A percentile compares a stretch with the other conserved stretches of the same genome.
Conservation (phyloP, 2,888 invertebrate species). For the Blera fallax region DNA sequence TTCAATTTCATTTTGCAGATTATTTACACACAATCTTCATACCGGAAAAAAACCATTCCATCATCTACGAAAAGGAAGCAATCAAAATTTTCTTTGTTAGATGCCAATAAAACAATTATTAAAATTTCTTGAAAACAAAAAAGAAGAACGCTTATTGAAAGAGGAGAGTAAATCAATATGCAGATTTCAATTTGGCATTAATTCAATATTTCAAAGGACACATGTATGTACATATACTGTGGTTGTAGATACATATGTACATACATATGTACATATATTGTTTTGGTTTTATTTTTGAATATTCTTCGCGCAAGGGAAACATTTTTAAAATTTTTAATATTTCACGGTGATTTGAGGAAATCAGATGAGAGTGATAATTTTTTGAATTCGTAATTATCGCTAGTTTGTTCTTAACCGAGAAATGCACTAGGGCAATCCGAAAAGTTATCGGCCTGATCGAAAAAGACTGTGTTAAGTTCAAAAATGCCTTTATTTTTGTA, state of each 20-base stretch:
- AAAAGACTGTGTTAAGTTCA: too few relatives aligned
- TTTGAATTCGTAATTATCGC: too few relatives aligned
- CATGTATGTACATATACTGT: neutral
- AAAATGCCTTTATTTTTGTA: too few relatives aligned
- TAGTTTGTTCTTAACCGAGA: too few relatives aligned
- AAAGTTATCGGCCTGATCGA: too few relatives aligned
- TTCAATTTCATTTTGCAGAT: neutral
- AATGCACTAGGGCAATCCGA: too few relatives aligned
- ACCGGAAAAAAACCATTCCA: neutral
- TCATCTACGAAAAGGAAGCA: neutral
- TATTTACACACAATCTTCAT: neutral
- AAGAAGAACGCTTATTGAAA: neutral
- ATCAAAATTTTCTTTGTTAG: neutral
- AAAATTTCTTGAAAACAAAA: too few relatives aligned
- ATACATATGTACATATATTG: neutral
- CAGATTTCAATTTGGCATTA: slow-evolving; percentile 14
- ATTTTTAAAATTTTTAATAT: too few relatives aligned
- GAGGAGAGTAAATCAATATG: neutral
- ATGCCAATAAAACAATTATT: neutral
- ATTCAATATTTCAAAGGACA: slow-evolving; percentile 3
- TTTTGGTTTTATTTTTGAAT: neutral
- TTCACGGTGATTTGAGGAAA: too few relatives aligned
- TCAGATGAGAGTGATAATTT: too few relatives aligned
- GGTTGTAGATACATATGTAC: too few relatives aligned
- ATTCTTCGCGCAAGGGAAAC: neutral